phyloP scores from a whole-genome alignment of 2,113 vertebrate species.

The Pseudorasbora parva region DNA sequence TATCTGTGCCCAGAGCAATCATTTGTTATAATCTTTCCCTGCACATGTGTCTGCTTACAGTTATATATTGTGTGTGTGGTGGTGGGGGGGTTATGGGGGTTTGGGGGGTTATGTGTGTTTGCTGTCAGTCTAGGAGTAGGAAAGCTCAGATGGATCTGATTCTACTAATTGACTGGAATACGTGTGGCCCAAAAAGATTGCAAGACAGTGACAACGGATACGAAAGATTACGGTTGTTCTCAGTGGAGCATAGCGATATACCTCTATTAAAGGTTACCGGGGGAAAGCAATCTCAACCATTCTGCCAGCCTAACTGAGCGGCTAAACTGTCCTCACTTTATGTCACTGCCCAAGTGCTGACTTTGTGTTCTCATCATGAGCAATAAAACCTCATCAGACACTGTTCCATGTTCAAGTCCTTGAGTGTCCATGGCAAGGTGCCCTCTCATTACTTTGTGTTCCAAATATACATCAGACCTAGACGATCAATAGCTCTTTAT shows the following conservation, averaged over 20 bases:
- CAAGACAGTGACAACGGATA: neutral
- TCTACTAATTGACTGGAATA: constrained; percentile 29
- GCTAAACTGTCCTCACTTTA: constrained; percentile 28
- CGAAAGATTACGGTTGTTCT: constrained; percentile 28
- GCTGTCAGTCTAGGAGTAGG: neutral
- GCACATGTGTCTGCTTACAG: constrained; percentile 4
- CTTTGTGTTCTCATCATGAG: constrained; percentile 7
- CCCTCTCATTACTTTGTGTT: constrained; percentile 29
- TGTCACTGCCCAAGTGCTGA: constrained; percentile 11
- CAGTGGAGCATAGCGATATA: constrained; percentile 20
- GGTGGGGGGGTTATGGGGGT: too few species aligned
- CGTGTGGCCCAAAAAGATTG: neutral
- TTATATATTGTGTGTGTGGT: too few species aligned
- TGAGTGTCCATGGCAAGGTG: constrained; percentile 30
- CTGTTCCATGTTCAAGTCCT: constrained; percentile 14
- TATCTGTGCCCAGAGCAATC: constrained; percentile 14
- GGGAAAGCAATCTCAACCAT: constrained; percentile 34
- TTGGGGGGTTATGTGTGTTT: too few species aligned
- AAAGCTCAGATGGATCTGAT: constrained; percentile 41
- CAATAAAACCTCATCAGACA: constrained; percentile 42
- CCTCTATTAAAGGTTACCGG: constrained; percentile 46
- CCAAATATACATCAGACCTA: constrained; percentile 43
- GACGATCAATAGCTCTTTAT: constrained; percentile 44
- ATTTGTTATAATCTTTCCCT: neutral
- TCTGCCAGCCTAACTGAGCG: constrained; percentile 24